Conservation (phyloP, 2,888 invertebrate genomes). For the Ametastegia equiseti region DNA sequence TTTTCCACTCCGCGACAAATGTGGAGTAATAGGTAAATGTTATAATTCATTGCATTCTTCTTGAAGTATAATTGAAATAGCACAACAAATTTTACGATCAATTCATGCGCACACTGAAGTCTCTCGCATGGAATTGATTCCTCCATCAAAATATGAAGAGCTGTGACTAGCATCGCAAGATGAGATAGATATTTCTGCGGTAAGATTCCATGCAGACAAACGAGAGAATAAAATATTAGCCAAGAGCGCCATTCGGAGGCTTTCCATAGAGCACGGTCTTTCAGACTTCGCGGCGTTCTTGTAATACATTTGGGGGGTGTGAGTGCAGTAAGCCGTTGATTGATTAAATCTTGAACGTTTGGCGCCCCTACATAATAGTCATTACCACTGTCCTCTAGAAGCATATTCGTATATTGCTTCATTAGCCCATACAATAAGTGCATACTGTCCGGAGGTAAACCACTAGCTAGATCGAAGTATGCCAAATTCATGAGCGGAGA, state of each 20-base stretch:
- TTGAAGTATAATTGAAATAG: slow-evolving; percentile 26
- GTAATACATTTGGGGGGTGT: slow-evolving; percentile 33
- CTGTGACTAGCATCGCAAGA: slow-evolving; percentile 23
- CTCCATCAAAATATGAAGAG: slow-evolving; percentile 24
- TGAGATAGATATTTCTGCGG: slow-evolving; percentile 41
- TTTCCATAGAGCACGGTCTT: slow-evolving; percentile 40
- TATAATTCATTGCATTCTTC: slow-evolving; percentile 18
- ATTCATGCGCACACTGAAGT: slow-evolving; percentile 14
- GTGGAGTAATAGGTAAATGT: slow-evolving; percentile 46
- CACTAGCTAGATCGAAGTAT: background rate
- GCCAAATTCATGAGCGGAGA: background rate
- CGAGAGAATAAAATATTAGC: slow-evolving; percentile 46
- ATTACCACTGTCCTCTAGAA: background rate
- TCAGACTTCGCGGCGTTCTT: slow-evolving; percentile 22
- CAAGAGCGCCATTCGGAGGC: slow-evolving; percentile 48
- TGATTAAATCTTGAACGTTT: background rate
- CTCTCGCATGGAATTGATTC: background rate
- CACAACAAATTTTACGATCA: slow-evolving; percentile 13
- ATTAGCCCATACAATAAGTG: background rate
- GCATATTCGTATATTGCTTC: background rate
- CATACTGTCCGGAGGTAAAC: background rate
- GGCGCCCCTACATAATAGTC: background rate
- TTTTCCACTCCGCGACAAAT: slow-evolving; percentile 26
- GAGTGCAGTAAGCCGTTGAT: background rate
- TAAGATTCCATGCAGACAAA: slow-evolving; percentile 39